These are phyloP conservation scores for Oscheius sp. DNA, from an alignment of 2,888 invertebrate genomes.

Conservation along the genomic window DNA sequence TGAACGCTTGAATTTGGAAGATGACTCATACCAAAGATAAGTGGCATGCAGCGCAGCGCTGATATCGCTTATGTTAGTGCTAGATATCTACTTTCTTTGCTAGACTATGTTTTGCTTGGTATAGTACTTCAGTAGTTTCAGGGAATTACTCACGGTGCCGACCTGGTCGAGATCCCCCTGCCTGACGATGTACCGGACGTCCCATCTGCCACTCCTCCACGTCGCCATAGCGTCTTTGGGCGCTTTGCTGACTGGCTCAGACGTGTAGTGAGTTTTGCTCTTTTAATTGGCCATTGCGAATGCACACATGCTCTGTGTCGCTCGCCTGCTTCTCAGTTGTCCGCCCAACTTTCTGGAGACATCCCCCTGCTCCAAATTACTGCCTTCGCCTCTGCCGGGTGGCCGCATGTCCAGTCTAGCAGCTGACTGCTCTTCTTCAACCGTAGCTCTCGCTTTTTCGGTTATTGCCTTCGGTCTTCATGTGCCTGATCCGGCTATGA, in stretches of 20 bases:
- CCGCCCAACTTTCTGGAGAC: constrained; percentile 15
- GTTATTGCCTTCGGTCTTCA: constrained; percentile 15
- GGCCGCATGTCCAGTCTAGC: constrained; percentile 7
- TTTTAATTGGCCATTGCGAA: constrained; percentile 20
- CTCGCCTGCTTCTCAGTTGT: neutral
- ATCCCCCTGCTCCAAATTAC: constrained; percentile 8
- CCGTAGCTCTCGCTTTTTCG: neutral
- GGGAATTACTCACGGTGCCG: too few species aligned
- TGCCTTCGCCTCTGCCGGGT: constrained; percentile 4
- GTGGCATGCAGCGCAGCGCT: too few species aligned
- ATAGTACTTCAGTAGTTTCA: too few species aligned
- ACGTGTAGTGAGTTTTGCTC: constrained; percentile 24
- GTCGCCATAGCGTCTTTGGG: constrained; percentile 1
- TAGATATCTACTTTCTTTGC: too few species aligned
- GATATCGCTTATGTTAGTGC: too few species aligned
- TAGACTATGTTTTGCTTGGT: too few species aligned
- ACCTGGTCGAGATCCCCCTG: too few species aligned
- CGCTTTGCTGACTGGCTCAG: constrained; percentile 12
- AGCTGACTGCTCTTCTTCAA: constrained; percentile 4
- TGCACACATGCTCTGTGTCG: constrained; percentile 7
- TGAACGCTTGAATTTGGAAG: too few species aligned
- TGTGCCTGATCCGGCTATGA: constrained; percentile 9
- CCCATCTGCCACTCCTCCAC: neutral
- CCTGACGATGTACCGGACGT: too few species aligned
- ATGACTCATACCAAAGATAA: too few species aligned